Evolutionary conservation across 2,888 invertebrate genomes (phyloP), one percentile per base, ranked within the genome.

Genomic region (Epicampocera succincta): DNA sequence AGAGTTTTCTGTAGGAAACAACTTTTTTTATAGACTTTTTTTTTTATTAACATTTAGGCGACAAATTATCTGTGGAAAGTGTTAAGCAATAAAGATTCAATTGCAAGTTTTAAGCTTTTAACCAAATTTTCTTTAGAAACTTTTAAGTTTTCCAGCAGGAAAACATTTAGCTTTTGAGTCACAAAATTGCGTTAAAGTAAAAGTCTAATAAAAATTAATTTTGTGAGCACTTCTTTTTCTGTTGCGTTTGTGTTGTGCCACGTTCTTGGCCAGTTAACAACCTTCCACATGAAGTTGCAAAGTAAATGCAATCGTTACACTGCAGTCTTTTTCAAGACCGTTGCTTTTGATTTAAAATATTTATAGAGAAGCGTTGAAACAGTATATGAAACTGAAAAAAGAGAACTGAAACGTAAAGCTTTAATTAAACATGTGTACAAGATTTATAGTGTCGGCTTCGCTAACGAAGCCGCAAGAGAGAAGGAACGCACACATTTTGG

Each of bases 371-470:
- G 17, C 42, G 52, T 65, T 46, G 46, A 68, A 60, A 66, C 4
- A 50, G 4, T 17, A 21, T 29, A 29, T 11, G 21, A 60, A 48
- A 48, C 33, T 13, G 11, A 48, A 56, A 50, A n/a, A 19, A 12
- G 13, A 29, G 46, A 29, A 33, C 9, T 11, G 2, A 56, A 69
- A 48, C 15, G 42, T 46, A 40, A 33, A 65, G 21, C 46, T 74
- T 77, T 77, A 77, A 82, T 82, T 82, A 82, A 82, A 81, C 73
- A 74, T 74, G 73, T 77, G 71, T 60, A 54, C 19, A 60, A 48
- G 46, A 71, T 65, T 63, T 68, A 68, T 40, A 46, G 77, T 74
- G 77, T 71, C 63, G 69, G 68, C 77, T 74, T 77, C 12, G 56
- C 61, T 74, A 65, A 77, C 60, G 60, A 69, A 71, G 74, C 77